Evolutionary conservation across 2,888 invertebrate genomes (phyloP), one percentile per base, ranked within the genome.

Genomic region (Nymphalis polychloros): DNA sequence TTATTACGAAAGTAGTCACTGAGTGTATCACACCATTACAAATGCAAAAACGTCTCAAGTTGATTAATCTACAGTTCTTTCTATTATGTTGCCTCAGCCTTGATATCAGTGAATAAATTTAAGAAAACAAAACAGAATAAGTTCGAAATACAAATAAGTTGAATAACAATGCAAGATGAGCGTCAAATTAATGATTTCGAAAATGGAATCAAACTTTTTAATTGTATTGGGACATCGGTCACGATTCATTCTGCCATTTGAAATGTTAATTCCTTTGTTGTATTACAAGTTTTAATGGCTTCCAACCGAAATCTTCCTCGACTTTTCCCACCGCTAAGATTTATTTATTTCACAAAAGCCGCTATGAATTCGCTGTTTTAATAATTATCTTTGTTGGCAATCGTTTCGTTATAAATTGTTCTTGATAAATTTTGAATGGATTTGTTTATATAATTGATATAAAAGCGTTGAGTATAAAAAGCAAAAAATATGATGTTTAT

Each of bases 261-360:
- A 61, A 70, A 64, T 64, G 67, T 61, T 61, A 64, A 64, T 64
- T 64, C 55, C 50, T 60, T 59, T 70, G 61, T 52, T 62, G 61
- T 67, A 64, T 64, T 68, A 67, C 59, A 67, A 70, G 68, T 68
- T 70, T 64, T 67, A 68, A 63, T 70, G 48, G 61, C 62, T 64
- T 67, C 50, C 60, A 60, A 31, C 52, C 47, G 53, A 65, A 65
- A 60, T 65, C 65, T 60, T 65, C 27, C 49, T 13, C 16, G 60
- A 47, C 65, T 53, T 65, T 31, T 55, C 8, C 31, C 27, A n/a
- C 27, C 2, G 52, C 52, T 53, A 6, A 31, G 10, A 47, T 53
- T 52, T n/a, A 27, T 65, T 48, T 31, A 13, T 47, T 35, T 20
- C 13, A 41, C 41, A 48, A 17, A 48, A 48, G 48, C n/a, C 48